Base-by-base conservation (phyloP, 64 coral and sea anemone species). In the Hydrozoanthus tunicans region DNA sequence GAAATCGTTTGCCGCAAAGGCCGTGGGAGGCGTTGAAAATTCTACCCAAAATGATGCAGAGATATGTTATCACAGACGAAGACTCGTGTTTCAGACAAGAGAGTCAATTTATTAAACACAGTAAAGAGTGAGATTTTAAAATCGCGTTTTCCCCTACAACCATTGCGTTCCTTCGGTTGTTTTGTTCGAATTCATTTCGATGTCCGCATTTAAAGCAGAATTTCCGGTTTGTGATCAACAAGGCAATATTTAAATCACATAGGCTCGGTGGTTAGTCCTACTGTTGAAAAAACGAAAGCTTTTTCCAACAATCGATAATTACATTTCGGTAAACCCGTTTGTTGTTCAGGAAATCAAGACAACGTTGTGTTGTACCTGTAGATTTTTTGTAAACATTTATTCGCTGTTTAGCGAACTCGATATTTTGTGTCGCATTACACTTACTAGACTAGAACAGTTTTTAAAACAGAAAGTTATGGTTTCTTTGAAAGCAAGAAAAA, bases 171-270 rank as follows among this genome's bases (percentile, higher is more conserved):
- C 56, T 75, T 75, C 54, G 54, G 74, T 88, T 59, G 68, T 86
- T 86, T 57, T 80, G 78, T 81, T 60, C 24, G 58, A 58, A 81
- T 81, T 81, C 79, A 62, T 56, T 81, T 81, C 79, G 61, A 55
- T 59, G 32, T 81, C 79, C 58, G 78, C 54, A 26, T 75, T 74
- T 74, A 59, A 73, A 24, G 9, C 68, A 59, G 3, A 59, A 54
- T 73, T 88, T 88, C 84, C 84, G 69, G 84, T 88, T 72, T 26
- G 56, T 74, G 68, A 73, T 73, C 24, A 7, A 17, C 9, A 24
- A 74, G 53, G 32, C 67, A 43, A 58, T 27, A 73, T 88, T n/a
- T 60, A 14, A 12, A 74, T 73, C 23, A 0, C 60, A 67, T 69
- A 15, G 6, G 7, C 55, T 59, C 59, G 65, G 43, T 74, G 58